phyloP scores from a whole-genome alignment of 2,113 vertebrate species.

The Grus americana region DNA sequence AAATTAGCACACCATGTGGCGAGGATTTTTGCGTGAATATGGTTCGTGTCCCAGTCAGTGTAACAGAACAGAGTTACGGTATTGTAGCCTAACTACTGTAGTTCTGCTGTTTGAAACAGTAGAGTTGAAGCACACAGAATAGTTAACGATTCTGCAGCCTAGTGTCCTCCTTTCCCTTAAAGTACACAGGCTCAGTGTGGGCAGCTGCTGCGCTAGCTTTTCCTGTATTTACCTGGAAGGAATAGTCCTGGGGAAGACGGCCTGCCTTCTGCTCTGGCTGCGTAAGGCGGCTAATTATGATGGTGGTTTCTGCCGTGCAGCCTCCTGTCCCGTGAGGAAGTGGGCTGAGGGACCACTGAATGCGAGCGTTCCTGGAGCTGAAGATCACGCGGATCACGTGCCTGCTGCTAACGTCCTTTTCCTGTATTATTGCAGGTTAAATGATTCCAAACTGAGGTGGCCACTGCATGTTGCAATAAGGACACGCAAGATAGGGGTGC shows the following conservation, averaged over 20 bases:
- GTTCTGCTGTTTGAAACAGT: neutral
- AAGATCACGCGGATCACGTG: rapidly evolving
- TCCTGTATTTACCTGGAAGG: neutral
- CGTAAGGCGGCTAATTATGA: rapidly evolving
- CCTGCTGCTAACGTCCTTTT: neutral
- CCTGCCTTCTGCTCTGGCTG: neutral
- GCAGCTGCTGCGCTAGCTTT: neutral
- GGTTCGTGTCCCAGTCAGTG: neutral
- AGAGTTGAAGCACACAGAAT: neutral
- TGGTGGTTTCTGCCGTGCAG: neutral
- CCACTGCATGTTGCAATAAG: neutral
- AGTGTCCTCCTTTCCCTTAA: neutral
- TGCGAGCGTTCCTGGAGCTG: neutral
- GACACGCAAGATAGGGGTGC: neutral
- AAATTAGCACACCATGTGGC: rapidly evolving
- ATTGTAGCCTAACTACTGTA: neutral
- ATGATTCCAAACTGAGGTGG: neutral
- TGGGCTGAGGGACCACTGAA: neutral
- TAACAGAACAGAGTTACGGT: rapidly evolving
- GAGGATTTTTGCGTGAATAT: neutral
- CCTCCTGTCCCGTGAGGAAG: neutral
- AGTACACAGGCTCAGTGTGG: neutral
- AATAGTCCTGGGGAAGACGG: neutral
- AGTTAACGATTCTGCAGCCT: neutral
- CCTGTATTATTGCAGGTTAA: neutral